A percentile compares a stretch with the other conserved stretches of the same genome.
phyloP scores from a whole-genome alignment of 2,888 invertebrate species.

The Eupithecia vulgata region DNA sequence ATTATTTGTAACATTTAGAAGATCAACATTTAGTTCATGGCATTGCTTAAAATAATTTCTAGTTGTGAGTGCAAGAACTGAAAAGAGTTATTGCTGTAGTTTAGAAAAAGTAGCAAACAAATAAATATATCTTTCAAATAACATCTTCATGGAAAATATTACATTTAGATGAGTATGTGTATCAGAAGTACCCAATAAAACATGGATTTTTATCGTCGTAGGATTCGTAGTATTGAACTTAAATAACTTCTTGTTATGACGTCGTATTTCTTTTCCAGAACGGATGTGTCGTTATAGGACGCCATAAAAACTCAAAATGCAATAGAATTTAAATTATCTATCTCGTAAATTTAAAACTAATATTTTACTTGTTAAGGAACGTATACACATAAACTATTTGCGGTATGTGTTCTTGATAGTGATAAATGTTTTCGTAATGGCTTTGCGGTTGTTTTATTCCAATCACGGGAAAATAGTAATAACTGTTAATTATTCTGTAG shows the following conservation, averaged over 20 bases:
- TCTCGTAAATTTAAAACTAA: conserved; percentile 49
- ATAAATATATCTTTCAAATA: conserved; percentile 7
- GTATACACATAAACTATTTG: conserved; percentile 36
- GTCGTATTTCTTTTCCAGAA: conserved; percentile 46
- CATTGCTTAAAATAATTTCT: not conserved
- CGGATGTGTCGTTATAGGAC: conserved; percentile 49
- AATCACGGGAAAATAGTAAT: conserved; percentile 7
- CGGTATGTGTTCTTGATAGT: conserved; percentile 21
- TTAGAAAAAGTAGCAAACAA: conserved; percentile 1
- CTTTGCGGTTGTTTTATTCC: conserved; percentile 4
- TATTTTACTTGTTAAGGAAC: conserved; percentile 48
- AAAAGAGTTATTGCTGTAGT: not conserved
- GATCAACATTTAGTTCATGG: not conserved
- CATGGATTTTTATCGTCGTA: conserved; percentile 31
- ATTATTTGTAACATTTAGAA: conserved; percentile 23
- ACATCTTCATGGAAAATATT: conserved; percentile 15
- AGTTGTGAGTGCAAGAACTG: not conserved
- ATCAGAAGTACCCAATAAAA: conserved; percentile 28
- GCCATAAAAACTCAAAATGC: conserved; percentile 48
- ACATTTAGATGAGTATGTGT: conserved; percentile 23
- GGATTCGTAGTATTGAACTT: conserved; percentile 33
- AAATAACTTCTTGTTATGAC: conserved; percentile 40
- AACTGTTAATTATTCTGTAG: conserved; percentile 3
- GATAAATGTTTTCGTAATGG: conserved; percentile 18
- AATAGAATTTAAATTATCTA: conserved; percentile 48